These are phyloP conservation scores for Chrysolina oricalcia DNA, from an alignment of 2,888 invertebrate genomes.

Conservation along the genomic window DNA sequence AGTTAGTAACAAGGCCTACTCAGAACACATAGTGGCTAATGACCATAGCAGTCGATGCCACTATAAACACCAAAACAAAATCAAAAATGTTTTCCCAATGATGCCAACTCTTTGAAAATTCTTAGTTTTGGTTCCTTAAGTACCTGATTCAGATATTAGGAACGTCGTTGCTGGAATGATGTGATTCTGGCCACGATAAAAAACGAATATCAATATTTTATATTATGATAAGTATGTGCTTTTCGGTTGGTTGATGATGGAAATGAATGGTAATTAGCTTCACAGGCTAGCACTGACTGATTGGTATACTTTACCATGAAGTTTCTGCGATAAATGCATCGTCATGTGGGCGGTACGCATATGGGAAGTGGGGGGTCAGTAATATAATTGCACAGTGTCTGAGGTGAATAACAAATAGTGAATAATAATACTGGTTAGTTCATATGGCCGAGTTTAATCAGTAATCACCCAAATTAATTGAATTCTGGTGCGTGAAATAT, in stretches of 20 bases:
- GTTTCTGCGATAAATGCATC: constrained; percentile 9
- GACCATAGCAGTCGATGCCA: too few relatives aligned
- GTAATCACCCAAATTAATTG: background rate
- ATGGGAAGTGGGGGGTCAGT: background rate
- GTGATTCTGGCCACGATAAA: too few relatives aligned
- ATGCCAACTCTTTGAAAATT: too few relatives aligned
- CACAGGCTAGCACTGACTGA: constrained; percentile 7
- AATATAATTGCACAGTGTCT: background rate
- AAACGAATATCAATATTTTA: too few relatives aligned
- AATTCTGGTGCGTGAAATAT: background rate
- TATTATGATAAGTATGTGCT: background rate
- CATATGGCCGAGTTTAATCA: background rate
- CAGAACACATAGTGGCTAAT: too few relatives aligned
- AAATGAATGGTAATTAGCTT: background rate
- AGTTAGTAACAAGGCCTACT: too few relatives aligned
- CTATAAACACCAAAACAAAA: too few relatives aligned
- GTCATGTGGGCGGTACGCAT: background rate
- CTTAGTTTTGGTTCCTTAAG: too few relatives aligned
- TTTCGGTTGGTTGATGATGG: background rate
- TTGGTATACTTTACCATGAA: background rate
- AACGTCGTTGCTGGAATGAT: too few relatives aligned
- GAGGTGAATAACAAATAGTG: background rate
- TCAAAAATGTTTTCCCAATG: too few relatives aligned
- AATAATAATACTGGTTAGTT: background rate
- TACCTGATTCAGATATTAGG: too few relatives aligned